Evolutionary conservation across 1,140 invertebrate genomes (phyloP).

Genomic region (Philaenus spumarius): DNA sequence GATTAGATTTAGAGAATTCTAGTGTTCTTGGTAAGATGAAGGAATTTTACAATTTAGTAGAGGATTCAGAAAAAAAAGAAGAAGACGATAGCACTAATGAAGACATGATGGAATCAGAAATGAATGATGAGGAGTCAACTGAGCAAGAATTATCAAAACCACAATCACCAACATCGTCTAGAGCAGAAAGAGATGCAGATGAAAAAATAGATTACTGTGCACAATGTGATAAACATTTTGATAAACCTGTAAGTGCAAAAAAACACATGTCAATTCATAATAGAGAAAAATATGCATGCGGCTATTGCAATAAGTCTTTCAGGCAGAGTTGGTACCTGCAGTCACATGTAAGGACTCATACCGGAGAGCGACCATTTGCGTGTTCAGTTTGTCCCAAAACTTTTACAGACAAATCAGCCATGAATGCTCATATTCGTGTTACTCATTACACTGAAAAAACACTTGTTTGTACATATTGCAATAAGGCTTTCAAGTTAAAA

Average conservation of each 20-base stretch:
- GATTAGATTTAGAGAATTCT: too few species aligned
- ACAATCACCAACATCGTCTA: too few species aligned
- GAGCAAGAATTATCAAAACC: too few species aligned
- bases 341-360: slow-evolving; percentile 28
- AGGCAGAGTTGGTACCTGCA: slow-evolving; percentile 12
- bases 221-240: slow-evolving; percentile 14
- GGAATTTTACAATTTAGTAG: too few species aligned
- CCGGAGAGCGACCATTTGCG: slow-evolving; percentile 28
- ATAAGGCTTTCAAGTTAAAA: slow-evolving; percentile 11
- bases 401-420: slow-evolving; percentile 31
- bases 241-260: slow-evolving; percentile 9
- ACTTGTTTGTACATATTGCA: slow-evolving; percentile 1
- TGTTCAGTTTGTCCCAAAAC: slow-evolving; percentile 29
- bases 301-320: slow-evolving; percentile 10
- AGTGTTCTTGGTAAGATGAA: too few species aligned
- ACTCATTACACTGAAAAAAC: slow-evolving; percentile 13
- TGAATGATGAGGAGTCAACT: too few species aligned
- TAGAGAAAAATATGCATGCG: slow-evolving; percentile 2
- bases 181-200: not conserved
- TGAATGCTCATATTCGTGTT: slow-evolving; percentile 32
- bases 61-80: too few species aligned
- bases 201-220: slow-evolving; percentile 6
- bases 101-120: too few species aligned
- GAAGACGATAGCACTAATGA: too few species aligned
- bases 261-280: not conserved